Base-by-base conservation (phyloP, 2,888 invertebrate species). In the Automeris io region DNA sequence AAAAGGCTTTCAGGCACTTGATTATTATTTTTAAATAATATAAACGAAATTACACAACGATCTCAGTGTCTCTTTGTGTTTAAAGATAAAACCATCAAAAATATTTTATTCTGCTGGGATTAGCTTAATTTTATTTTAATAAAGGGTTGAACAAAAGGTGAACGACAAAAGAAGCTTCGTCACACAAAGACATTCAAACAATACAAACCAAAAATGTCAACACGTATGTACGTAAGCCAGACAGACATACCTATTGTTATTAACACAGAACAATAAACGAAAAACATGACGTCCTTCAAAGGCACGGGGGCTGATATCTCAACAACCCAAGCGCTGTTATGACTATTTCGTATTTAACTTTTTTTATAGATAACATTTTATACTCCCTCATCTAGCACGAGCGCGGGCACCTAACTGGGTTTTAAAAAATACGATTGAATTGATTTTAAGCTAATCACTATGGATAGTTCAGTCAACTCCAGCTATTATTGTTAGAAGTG, bases 141-240 rank as follows among this genome's bases (percentile, higher is more conserved):
- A 19, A 29, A 7, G 25, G 24, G 41, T 36, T 34, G 45, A 39
- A 67, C 63, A 70, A 71, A 64, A 58, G 58, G 48, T 55, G 18
- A 24, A 22, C 23, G 54, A 66, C 69, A 67, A 72, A 70, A 69
- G 70, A 61, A 64, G 61, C 55, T 56, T 68, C 69, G 61, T 50
- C 63, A 63, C 61, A 79, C 75, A 79, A 75, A 75, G 71, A 67
- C 68, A 66, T 57, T 56, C 62, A 64, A 50, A 47, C 42, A 49
- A 55, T 60, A 70, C 68, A 61, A 67, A 60, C 76, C 75, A 76
- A 75, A 79, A 78, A 77, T 74, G 73, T 71, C 72, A 74, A 77
- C 77, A 75, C 66, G 61, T 16, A 16, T n/a, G 61, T 57, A 42
- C 43, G 47, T 49, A 51, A 67, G 61, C 58, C 55, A n/a, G n/a